Base-by-base conservation (phyloP, 1,140 invertebrate genomes). In the Meloidogyne chitwoodi region DNA sequence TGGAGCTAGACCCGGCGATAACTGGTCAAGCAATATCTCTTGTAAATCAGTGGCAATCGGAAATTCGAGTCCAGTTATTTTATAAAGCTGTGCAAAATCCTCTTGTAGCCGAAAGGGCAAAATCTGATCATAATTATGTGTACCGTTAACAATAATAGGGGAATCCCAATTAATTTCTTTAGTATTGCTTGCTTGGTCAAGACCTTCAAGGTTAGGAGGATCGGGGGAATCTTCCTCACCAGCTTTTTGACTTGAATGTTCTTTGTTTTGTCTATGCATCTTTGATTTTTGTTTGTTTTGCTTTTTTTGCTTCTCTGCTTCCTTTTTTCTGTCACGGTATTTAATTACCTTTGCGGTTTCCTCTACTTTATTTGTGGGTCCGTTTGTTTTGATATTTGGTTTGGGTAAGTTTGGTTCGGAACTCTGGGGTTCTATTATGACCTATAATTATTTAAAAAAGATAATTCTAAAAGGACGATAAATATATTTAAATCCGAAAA, bases 11-110 rank as follows among this genome's bases (percentile, higher is more conserved):
- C 70, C 27, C 8, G 80, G 81, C 0, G 79, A 74, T 6, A 84
- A 12, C n/a, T 83, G 83, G n/a, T 85, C 83, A 24, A 84, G 75
- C 10, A 85, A 71, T 29, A 65, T 75, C 34, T 86, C 85, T 29
- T 81, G 71, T 2, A 75, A 70, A 68, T 86, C 85, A 14, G 78
- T 79, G 22, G 84, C 79, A 12, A 86, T 66, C 16, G 85, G 64
- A 24, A 77, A 68, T 24, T 71, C 76, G 5, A 86, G 77, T 0
- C 83, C 84, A 12, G 75, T 81, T 4, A 64, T 73, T 27, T 41
- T 62, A 67, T 87, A 86, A 5, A 82, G 69, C 61, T 82, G 74
- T 38, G 80, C 80, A 68, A 87, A 86, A 16, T 86, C 83, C 14
- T 81, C 79, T 75, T 86, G 85, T n/a, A 87, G 65, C 2, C 85